These are phyloP conservation scores for Stictonetta naevosa DNA, from an alignment of 2,113 vertebrate species.

Conservation along the genomic window DNA sequence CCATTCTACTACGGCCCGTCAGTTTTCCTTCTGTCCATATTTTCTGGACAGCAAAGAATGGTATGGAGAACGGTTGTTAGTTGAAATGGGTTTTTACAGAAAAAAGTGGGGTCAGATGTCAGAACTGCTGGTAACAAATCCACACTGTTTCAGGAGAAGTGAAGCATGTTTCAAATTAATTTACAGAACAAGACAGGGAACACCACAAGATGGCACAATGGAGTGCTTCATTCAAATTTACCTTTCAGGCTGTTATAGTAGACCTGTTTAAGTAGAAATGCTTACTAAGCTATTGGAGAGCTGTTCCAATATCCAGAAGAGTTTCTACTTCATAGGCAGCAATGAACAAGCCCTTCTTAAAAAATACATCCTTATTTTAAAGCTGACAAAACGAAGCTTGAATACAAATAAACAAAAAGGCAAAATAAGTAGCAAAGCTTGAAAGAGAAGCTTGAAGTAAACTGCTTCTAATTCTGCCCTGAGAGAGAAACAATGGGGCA, in stretches of 20 bases:
- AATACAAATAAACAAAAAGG: neutral
- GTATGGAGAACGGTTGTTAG: neutral
- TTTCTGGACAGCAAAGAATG: neutral
- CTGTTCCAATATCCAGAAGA: neutral
- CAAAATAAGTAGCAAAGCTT: neutral
- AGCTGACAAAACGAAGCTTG: neutral
- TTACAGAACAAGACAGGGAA: neutral
- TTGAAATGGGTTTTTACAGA: neutral
- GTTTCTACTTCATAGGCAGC: neutral
- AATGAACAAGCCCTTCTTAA: neutral
- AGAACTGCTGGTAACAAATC: neutral
- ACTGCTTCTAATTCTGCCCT: neutral
- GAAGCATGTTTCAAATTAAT: neutral
- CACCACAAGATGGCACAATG: conserved; percentile 51
- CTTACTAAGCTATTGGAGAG: neutral
- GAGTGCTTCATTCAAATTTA: neutral
- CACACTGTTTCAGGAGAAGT: neutral
- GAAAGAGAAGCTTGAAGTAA: neutral
- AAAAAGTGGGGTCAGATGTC: neutral
- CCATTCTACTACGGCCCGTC: neutral
- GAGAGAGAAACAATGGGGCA: neutral
- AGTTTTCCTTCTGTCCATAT: neutral
- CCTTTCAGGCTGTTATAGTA: neutral
- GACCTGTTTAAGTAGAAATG: neutral
- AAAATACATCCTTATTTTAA: neutral